Evolutionary conservation across 1,140 invertebrate species (phyloP).

Genomic region (Drosophila parvula): DNA sequence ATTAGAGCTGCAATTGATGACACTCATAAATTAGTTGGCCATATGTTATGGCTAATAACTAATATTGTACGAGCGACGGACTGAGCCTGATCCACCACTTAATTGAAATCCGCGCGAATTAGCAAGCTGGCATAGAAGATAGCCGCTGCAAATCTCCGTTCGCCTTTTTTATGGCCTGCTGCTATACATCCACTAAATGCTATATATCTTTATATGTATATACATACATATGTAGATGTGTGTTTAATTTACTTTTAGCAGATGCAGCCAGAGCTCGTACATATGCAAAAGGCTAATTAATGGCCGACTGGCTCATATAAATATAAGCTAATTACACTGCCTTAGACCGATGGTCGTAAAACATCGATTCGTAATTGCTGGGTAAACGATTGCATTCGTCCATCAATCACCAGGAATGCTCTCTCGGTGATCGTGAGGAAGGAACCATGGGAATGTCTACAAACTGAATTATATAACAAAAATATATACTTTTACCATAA

Average conservation of each 20-base stretch:
- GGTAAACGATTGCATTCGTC: conserved; percentile 28
- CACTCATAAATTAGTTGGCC: conserved; percentile 66
- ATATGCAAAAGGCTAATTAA: conserved; percentile 38
- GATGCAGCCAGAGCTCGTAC: conserved; percentile 17
- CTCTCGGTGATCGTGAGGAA: neutral
- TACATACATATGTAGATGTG: too few species aligned
- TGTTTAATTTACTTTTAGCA: neutral
- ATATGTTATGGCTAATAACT: conserved; percentile 42
- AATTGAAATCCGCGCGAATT: conserved; percentile 38
- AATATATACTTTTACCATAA: too few species aligned
- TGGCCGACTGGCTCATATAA: conserved; percentile 45
- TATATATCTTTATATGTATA: conserved; percentile 6
- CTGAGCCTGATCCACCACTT: conserved; percentile 4
- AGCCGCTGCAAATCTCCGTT: conserved; percentile 1
- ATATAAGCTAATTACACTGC: conserved; percentile 35
- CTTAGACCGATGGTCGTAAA: conserved; percentile 30
- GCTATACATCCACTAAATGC: neutral
- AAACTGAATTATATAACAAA: neutral
- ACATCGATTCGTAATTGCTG: conserved; percentile 38
- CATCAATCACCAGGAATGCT: conserved; percentile 29
- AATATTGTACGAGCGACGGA: conserved; percentile 34
- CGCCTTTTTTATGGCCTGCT: conserved; percentile 1
- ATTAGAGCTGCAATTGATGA: conserved; percentile 63
- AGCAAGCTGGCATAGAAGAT: conserved; percentile 44
- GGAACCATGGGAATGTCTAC: neutral